Evolutionary conservation across 1,140 invertebrate species (phyloP), one percentile per base, ranked within the genome.

Genomic region (Trichoplusia ni): DNA sequence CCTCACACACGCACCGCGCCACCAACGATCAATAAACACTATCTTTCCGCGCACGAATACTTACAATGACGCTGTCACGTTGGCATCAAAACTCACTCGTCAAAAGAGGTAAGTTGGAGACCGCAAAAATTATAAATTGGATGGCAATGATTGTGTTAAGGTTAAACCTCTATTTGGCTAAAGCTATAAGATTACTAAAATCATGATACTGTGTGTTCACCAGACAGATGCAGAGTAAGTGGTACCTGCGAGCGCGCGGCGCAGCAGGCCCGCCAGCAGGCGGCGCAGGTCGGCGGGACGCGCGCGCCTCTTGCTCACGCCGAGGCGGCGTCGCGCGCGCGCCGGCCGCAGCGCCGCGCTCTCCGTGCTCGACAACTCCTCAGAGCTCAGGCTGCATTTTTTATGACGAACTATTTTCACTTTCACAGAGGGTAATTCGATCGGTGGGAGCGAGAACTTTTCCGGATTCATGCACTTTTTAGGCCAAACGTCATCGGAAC

Each of bases 391-490:
- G 33, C 9, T 37, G 16, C 37, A 42, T 14, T 40, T 44, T 33
- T 33, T 44, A 54, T 38, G 33, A 23, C 47, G 54, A 29, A 66
- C 23, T 11, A 37, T 19, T n/a, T 21, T 62, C 37, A 61, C 64
- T 9, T 42, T 38, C n/a, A 51, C 21, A 11, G 51, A 29, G 4
- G 79, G 74, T 65, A 83, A 27, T 27, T 80, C 74, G 16, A 87
- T 81, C 4, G 85, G 85, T 0, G 85, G 85, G 13, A 88, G 63
- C 0, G 81, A 88, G 31, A 86, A 79, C 46, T 77, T 81, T 46
- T 73, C 80, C 0, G 71, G 75, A 14, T 71, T 62, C 18, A 70
- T 42, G 33, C 62, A 70, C 44, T 77, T 77, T 18, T 63, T 72
- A 0, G 81, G 75, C 81, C 81, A 86, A 13, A 73, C 21, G 13